Conservation (phyloP, 1,140 invertebrate genomes). For the Dreissena rostriformis region DNA sequence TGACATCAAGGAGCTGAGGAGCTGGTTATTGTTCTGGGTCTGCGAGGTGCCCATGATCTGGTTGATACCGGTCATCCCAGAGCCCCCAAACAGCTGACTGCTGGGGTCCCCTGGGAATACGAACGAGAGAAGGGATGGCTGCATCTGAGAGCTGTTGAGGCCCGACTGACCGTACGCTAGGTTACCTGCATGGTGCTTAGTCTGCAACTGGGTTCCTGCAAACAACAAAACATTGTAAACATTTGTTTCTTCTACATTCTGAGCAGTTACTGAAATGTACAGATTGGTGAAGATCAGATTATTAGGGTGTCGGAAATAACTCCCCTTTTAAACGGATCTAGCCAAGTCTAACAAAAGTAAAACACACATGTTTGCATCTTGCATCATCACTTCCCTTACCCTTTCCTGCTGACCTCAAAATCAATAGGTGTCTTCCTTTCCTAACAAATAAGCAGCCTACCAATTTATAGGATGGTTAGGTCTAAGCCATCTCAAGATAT, state of each 20-base stretch:
- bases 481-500: no score
- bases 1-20: constrained; percentile 85
- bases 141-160: constrained; percentile 78
- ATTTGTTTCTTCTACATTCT: no score
- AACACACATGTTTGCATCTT: no score
- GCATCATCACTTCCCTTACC: no score
- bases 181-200: constrained; percentile 39
- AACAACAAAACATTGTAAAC: background rate
- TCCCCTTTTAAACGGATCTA: no score
- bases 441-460: no score
- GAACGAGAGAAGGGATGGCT: constrained; percentile 71
- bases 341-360: no score
- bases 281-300: background rate
- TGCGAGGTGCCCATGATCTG: constrained; percentile 75
- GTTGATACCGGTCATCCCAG: constrained; percentile 9
- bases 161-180: constrained; percentile 52
- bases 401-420: no score
- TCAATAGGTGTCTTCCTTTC: no score
- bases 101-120: constrained; percentile 55
- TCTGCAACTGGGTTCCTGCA: constrained; percentile 27
- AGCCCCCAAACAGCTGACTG: constrained; percentile 72
- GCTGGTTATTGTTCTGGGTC: constrained; percentile 79
- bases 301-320: no score
- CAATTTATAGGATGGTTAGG: no score
- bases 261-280: no score